These are phyloP conservation scores for Rhinophrynus dorsalis DNA, from an alignment of 2,797 vertebrate species.

Conservation along the genomic window DNA sequence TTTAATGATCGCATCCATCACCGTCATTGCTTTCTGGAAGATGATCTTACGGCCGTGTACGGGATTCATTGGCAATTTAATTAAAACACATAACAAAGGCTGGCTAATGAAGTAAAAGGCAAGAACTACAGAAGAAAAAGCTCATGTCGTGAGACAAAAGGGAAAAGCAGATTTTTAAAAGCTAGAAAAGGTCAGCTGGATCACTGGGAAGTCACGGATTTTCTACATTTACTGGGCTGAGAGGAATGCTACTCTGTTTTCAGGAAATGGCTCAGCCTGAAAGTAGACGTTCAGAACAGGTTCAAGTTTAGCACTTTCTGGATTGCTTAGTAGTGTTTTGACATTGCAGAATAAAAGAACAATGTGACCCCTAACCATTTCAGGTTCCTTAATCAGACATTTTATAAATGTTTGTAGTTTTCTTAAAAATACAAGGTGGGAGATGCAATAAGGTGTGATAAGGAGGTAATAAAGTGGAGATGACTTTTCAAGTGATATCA, in stretches of 20 bases:
- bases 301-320: neutral
- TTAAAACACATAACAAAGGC: constrained; percentile 50
- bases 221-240: constrained; percentile 56
- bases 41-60: constrained; percentile 39
- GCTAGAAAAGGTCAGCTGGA: constrained; percentile 19
- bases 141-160: neutral
- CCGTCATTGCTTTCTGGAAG: constrained; percentile 41
- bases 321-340: constrained; percentile 19
- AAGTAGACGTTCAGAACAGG: constrained; percentile 9
- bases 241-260: neutral
- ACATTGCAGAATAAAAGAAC: constrained; percentile 37
- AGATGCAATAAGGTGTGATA: too few relatives aligned
- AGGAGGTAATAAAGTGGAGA: too few relatives aligned
- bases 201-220: constrained; percentile 50
- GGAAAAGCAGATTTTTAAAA: neutral
- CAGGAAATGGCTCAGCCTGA: constrained; percentile 1
- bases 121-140: neutral
- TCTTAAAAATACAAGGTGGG: too few relatives aligned
- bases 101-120: constrained; percentile 45
- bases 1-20: constrained; percentile 48
- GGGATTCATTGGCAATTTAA: constrained; percentile 49
- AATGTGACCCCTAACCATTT: constrained; percentile 20
- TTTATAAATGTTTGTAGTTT: too few relatives aligned
- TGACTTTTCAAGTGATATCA: too few relatives aligned
- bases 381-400: constrained; percentile 16